Base-by-base conservation (phyloP, 2,888 invertebrate species). In the Ferrisia virgata region DNA sequence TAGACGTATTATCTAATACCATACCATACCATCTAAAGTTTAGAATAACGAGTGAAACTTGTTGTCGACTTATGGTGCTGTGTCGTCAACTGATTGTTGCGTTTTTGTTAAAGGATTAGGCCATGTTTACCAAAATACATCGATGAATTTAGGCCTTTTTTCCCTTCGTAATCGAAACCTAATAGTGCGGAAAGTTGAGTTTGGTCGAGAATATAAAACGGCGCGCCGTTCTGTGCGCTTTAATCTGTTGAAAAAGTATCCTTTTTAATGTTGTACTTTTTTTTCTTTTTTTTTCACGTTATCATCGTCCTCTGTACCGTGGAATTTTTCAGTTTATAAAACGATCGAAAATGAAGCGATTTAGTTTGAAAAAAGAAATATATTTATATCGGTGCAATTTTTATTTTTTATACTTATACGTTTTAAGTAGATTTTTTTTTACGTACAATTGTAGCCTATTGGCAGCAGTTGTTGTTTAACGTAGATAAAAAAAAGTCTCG, bases 81-180 rank as follows among this genome's bases (percentile, higher is more conserved):
- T 47, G 47, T 47, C 47, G 58, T 64, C 58, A 28, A 25, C 25
- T 64, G 58, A 64, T 64, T 64, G 58, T 64, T 64, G 58, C 58
- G 58, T 64, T 64, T n/a, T 64, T 64, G 58, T 64, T 64, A 64
- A 64, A 64, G 58, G 28, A 64, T 64, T 64, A 64, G 28, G 28
- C 58, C 58, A 64, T 64, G 58, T 64, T 64, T 64, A 64, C 58
- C 25, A 25, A 64, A 64, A 64, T 64, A 64, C 58, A 25, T 64
- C 9, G 58, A 64, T 28, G 58, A 64, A 64, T 64, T 64, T 64
- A 13, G 58, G 58, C 43, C 25, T 28, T 25, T 64, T 64, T 64
- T 64, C 58, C 58, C 15, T 28, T 13, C 47, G 18, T 64, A 64
- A 64, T 64, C 58, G 58, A 64, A 64, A 64, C 58, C 58, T 64